Conservation (phyloP, 2,888 invertebrate genomes). For the Megaustenia siamemsis region DNA sequence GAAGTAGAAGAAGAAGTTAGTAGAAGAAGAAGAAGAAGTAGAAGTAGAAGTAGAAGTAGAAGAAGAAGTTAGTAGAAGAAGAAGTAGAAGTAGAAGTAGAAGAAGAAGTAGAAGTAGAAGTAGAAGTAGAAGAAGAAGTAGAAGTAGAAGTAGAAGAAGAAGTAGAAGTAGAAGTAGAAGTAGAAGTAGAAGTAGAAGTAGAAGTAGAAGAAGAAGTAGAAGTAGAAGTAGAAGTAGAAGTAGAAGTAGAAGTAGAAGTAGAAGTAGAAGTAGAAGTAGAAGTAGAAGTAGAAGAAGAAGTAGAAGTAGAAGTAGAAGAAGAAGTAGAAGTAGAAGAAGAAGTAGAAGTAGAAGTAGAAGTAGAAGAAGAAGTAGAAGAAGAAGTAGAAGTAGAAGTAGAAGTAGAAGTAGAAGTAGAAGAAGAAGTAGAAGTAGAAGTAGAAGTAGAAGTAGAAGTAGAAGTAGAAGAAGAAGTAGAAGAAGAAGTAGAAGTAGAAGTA, state of each 20-base stretch:
- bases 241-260: slow-evolving; percentile 14
- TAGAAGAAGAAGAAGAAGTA: not conserved
- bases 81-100: not conserved
- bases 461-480: slow-evolving; percentile 5
- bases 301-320: slow-evolving; percentile 33
- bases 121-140: not conserved
- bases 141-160: slow-evolving; percentile 4
- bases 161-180: slow-evolving; percentile 28
- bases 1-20: too few species aligned
- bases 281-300: slow-evolving; percentile 35
- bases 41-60: not conserved
- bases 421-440: not conserved
- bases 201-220: slow-evolving; percentile 21
- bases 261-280: slow-evolving; percentile 34
- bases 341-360: slow-evolving; percentile 26
- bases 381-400: not conserved
- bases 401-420: not conserved
- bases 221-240: slow-evolving; percentile 15
- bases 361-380: slow-evolving; percentile 24
- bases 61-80: too few species aligned
- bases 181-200: slow-evolving; percentile 26
- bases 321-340: slow-evolving; percentile 29
- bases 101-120: slow-evolving; percentile 4
- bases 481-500: too few species aligned
- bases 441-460: slow-evolving; percentile 17